Evolutionary conservation across 2,797 vertebrate species (phyloP).

Genomic region (Pseudochirops corinnae): DNA sequence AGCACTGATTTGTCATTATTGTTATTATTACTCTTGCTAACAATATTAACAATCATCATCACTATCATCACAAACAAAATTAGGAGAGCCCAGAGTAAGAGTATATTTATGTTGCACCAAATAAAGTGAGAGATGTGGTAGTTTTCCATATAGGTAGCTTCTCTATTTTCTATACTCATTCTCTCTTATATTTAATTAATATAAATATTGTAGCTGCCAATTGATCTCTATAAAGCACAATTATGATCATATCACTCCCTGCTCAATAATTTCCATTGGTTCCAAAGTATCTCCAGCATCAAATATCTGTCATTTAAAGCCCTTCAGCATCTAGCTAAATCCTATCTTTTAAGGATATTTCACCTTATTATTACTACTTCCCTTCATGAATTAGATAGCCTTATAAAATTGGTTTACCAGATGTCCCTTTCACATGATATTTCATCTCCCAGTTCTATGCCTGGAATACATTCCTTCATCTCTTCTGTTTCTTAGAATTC

Average conservation of each 20-base stretch:
- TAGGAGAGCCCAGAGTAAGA: not conserved
- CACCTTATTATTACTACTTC: not conserved
- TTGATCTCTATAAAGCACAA: not conserved
- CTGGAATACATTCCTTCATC: not conserved
- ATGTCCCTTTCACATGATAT: not conserved
- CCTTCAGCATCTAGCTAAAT: not conserved
- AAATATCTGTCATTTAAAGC: not conserved
- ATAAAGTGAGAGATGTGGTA: not conserved
- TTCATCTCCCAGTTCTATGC: not conserved
- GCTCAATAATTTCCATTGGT: not conserved
- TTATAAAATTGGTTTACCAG: not conserved
- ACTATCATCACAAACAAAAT: not conserved
- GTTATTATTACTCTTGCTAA: not conserved
- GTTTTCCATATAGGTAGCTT: not conserved
- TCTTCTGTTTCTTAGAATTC: not conserved
- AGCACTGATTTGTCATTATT: not conserved
- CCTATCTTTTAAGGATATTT: not conserved
- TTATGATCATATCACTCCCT: not conserved
- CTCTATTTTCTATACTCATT: not conserved
- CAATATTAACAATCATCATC: not conserved
- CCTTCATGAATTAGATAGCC: not conserved
- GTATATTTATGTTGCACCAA: not conserved
- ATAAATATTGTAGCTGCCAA: not conserved
- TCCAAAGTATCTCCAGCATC: not conserved
- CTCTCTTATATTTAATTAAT: not conserved